A percentile compares a stretch with the other conserved stretches of the same genome.
Conservation (phyloP, 2,113 vertebrate species). For the Myiopsitta monachus region DNA sequence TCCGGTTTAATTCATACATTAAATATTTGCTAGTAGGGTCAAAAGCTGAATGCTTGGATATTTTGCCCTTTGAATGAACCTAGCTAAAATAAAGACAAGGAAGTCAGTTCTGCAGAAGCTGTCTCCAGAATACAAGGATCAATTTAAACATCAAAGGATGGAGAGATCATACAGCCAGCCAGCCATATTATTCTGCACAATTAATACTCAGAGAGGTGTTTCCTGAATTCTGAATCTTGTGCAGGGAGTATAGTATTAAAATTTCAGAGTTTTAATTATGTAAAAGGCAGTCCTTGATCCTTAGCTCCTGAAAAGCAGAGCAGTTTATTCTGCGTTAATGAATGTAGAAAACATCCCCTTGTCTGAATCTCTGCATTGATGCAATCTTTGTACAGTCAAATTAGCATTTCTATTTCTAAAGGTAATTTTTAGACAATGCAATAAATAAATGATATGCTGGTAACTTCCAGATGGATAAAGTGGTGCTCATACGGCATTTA, state of each 20-base stretch:
- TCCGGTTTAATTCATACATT: conserved; percentile 77
- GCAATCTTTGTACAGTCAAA: conserved; percentile 16
- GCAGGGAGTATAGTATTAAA: conserved; percentile 47
- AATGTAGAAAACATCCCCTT: not conserved
- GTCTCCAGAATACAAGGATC: conserved; percentile 55
- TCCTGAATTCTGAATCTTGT: conserved; percentile 43
- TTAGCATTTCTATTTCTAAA: conserved; percentile 59
- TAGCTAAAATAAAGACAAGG: conserved; percentile 62
- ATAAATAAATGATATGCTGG: not conserved
- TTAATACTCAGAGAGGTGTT: conserved; percentile 45
- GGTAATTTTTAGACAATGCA: conserved; percentile 31
- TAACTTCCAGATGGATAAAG: not conserved
- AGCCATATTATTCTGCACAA: conserved; percentile 70
- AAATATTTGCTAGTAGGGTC: conserved; percentile 77
- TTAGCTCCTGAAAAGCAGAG: conserved; percentile 28
- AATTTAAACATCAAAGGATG: conserved; percentile 63
- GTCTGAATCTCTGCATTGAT: not conserved
- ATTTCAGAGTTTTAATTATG: conserved; percentile 61
- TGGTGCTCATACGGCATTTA: rapidly evolving
- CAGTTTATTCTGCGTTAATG: conserved; percentile 56
- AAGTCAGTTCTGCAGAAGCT: conserved; percentile 68
- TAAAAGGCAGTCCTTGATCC: conserved; percentile 38
- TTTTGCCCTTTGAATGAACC: conserved; percentile 82
- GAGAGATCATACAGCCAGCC: conserved; percentile 48
- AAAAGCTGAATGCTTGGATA: conserved; percentile 68